Evolutionary conservation across 1,140 invertebrate species (phyloP).

Genomic region (Sinonovacula constricta): DNA sequence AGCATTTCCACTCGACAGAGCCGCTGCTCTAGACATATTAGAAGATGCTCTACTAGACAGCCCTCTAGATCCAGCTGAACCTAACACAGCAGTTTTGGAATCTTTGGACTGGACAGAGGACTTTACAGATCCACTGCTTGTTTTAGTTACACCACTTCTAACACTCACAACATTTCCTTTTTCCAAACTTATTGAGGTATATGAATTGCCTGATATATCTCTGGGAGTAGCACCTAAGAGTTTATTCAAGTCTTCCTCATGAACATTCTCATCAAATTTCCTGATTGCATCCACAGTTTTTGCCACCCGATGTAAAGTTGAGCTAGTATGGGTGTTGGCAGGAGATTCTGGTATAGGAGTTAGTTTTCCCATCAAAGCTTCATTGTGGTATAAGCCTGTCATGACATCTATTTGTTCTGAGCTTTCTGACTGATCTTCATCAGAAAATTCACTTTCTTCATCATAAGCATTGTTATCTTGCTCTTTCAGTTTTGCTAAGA

Average conservation of each 20-base stretch:
- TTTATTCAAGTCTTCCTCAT: conserved; percentile 62
- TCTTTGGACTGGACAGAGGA: conserved; percentile 12
- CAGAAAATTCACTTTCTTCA: conserved; percentile 1
- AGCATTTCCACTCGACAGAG: background rate
- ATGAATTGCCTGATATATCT: background rate
- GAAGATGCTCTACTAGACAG: conserved; percentile 22
- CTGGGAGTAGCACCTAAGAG: conserved; percentile 58
- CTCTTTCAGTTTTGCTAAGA: conserved; percentile 26
- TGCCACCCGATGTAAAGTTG: conserved; percentile 25
- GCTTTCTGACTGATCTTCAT: conserved; percentile 10
- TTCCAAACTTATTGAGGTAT: background rate
- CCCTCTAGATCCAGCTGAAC: conserved; percentile 18
- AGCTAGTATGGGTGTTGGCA: conserved; percentile 49
- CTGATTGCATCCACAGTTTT: conserved; percentile 63
- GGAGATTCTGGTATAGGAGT: conserved; percentile 71
- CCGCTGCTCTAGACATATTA: conserved; percentile 8
- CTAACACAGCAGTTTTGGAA: conserved; percentile 2
- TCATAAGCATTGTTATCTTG: conserved; percentile 17
- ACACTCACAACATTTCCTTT: background rate
- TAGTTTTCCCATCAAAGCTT: conserved; percentile 58
- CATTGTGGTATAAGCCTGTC: conserved; percentile 44
- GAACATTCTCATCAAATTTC: conserved; percentile 65
- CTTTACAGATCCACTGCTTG: conserved; percentile 22
- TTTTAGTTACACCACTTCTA: background rate
- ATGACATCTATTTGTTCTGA: conserved; percentile 5